Percentiles rank a stretch among this genome's conserved stretches.
Conservation (phyloP, 2,888 invertebrate genomes). For the Cataglyphis livida region DNA sequence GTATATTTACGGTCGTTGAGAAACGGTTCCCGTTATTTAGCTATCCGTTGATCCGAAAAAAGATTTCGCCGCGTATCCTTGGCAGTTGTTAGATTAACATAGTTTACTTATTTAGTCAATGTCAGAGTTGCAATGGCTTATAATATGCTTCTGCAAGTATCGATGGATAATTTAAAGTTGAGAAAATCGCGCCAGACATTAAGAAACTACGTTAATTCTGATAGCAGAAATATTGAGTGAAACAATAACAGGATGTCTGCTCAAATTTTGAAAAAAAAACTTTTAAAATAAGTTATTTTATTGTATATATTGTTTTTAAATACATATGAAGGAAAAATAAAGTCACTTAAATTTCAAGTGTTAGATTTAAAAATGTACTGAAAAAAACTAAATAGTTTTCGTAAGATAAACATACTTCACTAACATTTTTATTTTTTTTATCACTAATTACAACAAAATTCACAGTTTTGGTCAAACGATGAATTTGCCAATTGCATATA, state of each 20-base stretch:
- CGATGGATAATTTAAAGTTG: background rate
- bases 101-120: background rate
- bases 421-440: too few relatives aligned
- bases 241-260: background rate
- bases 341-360: too few relatives aligned
- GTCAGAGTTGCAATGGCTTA: background rate
- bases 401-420: too few relatives aligned
- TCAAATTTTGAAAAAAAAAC: too few relatives aligned
- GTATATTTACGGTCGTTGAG: slow-evolving; percentile 2
- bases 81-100: background rate
- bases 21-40: slow-evolving; percentile 6
- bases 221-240: slow-evolving; percentile 5
- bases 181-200: background rate
- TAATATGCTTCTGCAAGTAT: background rate
- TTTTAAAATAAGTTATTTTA: too few relatives aligned
- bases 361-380: too few relatives aligned
- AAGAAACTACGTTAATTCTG: background rate
- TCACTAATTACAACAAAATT: too few relatives aligned
- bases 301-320: too few relatives aligned
- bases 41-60: slow-evolving; percentile 15
- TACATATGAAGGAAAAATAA: too few relatives aligned
- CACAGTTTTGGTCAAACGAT: too few relatives aligned
- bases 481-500: too few relatives aligned
- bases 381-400: too few relatives aligned
- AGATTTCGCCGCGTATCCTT: background rate